A percentile compares a stretch with the other conserved stretches of the same genome.
phyloP scores from a whole-genome alignment of 2,113 vertebrate genomes.

The Mola mola region DNA sequence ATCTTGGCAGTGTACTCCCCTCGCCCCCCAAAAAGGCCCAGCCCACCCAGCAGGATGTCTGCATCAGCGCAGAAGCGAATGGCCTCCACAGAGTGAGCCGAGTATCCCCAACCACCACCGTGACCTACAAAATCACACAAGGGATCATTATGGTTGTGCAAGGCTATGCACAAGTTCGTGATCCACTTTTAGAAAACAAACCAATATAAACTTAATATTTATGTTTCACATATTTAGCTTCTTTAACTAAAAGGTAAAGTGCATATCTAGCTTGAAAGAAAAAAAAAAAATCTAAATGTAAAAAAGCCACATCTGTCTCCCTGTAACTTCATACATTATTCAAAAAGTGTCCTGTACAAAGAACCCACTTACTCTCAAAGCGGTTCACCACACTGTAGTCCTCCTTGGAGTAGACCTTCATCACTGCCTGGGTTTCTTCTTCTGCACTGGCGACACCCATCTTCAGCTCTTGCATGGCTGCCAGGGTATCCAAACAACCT shows the following conservation, averaged over 20 bases:
- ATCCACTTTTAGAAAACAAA: background rate
- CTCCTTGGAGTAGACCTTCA: constrained; percentile 99
- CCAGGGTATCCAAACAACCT: constrained; percentile 98
- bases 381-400: constrained; percentile 98
- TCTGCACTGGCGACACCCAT: constrained; percentile 95
- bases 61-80: constrained; percentile 97
- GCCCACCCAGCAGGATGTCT: constrained; percentile 94
- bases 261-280: background rate
- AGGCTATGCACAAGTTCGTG: background rate
- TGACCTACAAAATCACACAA: constrained; percentile 85
- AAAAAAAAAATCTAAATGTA: background rate
- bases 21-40: constrained; percentile 97
- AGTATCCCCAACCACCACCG: constrained; percentile 99
- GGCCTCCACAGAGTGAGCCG: constrained; percentile 97
- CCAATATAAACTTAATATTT: background rate
- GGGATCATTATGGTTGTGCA: constrained; percentile 1
- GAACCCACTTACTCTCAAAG: constrained; percentile 92
- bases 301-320: background rate
- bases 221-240: background rate
- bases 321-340: background rate
- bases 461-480: constrained; percentile 98
- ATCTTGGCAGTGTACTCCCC: constrained; percentile 99
- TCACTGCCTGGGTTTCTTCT: constrained; percentile 97
- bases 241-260: background rate
- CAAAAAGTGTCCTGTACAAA: background rate